Base-by-base conservation (phyloP, 2,888 invertebrate genomes). In the Ecdyonurus torrentis region DNA sequence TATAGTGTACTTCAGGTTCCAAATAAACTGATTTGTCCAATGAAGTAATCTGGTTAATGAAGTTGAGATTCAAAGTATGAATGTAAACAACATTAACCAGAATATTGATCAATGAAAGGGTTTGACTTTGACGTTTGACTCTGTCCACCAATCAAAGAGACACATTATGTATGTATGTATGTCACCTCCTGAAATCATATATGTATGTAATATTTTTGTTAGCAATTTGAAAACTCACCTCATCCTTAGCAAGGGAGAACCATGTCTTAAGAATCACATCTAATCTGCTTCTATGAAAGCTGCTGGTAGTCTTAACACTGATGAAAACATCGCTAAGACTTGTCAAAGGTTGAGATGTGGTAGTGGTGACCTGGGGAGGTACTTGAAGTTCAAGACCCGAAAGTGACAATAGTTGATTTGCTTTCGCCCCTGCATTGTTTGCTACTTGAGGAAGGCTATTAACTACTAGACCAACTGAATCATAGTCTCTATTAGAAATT, bases 301-400 rank as follows among this genome's bases (percentile, higher is more conserved):
- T 84, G 74, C 86, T 85, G 63, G 95, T 91, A 66, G 96, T 95
- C 79, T 97, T 97, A 63, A 97, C 93, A 78, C 91, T 91, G 75
- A 96, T 90, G 77, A 94, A 95, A 71, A 96, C 82, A 77, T 95
- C 93, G 76, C 89, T 83, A 70, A 92, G 77, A 69, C 82, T 83
- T 68, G 88, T 85, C 19, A 77, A 77, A 62, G 74, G 73, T 22
- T 55, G 62, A 72, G 69, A 66, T 73, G 70, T 22, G 72, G 71
- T 25, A 61, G 64, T 37, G 58, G 63, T 37, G 73, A 72, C 63
- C 71, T 70, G 60, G 71, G 62, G 25, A 61, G 70, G 23, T 7
- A 62, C 19, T n/a, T 50, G 37, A 37, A 25, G 20, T 10, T 61
- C 52, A 52, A 23, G 18, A 19, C 19, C 23, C 24, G 50, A 10